Conservation (phyloP, 1,140 invertebrate genomes). For the Aplysia californica region DNA sequence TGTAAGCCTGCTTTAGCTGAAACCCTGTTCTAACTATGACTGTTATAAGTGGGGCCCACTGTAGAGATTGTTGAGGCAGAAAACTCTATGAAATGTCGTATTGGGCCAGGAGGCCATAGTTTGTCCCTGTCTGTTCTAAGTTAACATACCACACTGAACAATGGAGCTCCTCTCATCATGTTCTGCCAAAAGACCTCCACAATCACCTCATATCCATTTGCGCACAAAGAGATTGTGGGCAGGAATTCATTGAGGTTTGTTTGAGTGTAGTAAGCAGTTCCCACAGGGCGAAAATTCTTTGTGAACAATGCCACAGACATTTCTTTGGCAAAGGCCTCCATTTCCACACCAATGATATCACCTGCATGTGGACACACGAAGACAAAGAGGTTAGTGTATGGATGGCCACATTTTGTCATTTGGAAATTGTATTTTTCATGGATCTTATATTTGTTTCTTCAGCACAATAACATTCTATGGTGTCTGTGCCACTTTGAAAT, state of each 20-base stretch:
- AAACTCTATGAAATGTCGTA: too few relatives aligned
- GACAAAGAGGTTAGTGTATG: neutral
- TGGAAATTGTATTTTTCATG: neutral
- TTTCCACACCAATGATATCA: constrained; percentile 58
- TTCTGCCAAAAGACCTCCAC: constrained; percentile 62
- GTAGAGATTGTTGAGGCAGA: too few relatives aligned
- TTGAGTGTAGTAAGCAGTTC: constrained; percentile 50
- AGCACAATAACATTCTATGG: neutral
- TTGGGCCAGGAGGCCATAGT: too few relatives aligned
- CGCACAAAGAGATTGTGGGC: constrained; percentile 59
- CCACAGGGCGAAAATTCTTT: constrained; percentile 50
- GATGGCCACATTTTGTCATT: neutral
- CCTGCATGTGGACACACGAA: constrained; percentile 38
- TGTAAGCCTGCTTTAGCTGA: too few relatives aligned
- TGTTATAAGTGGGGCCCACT: too few relatives aligned
- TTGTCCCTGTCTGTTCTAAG: too few relatives aligned
- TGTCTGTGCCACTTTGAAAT: too few relatives aligned
- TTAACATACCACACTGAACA: constrained; percentile 33
- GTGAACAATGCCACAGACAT: constrained; percentile 51
- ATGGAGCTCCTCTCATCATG: constrained; percentile 43
- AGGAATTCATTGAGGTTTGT: constrained; percentile 44
- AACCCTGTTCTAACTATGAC: too few relatives aligned
- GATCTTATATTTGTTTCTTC: neutral
- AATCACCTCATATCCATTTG: constrained; percentile 56
- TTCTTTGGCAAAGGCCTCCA: constrained; percentile 50